A percentile compares a stretch with the other conserved stretches of the same genome.
These are phyloP conservation scores for Okamejei kenojei DNA, from an alignment of 2,797 vertebrate genomes.

Conservation along the genomic window DNA sequence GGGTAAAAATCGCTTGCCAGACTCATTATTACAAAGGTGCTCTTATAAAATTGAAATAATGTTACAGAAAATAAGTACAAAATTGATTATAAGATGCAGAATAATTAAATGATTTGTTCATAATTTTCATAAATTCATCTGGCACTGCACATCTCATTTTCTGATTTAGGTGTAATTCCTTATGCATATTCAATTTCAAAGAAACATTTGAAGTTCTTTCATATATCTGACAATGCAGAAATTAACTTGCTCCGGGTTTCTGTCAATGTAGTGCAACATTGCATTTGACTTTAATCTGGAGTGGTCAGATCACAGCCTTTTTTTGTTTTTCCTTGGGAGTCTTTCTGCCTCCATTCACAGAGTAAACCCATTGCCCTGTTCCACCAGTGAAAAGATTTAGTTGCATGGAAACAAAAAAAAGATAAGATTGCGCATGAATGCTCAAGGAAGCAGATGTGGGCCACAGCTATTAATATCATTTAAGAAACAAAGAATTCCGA, in stretches of 20 bases:
- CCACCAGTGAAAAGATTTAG: too few relatives aligned
- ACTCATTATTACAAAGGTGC: neutral
- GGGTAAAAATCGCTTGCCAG: neutral
- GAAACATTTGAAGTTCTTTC: neutral
- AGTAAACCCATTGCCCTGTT: too few relatives aligned
- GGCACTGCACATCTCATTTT: neutral
- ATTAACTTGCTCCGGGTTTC: neutral
- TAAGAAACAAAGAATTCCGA: neutral
- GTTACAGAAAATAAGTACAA: neutral
- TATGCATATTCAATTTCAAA: neutral
- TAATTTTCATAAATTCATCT: neutral
- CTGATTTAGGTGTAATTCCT: neutral
- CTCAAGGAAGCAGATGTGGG: neutral
- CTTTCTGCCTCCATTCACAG: too few relatives aligned
- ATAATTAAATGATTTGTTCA: neutral
- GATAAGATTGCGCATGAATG: neutral
- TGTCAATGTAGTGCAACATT: neutral
- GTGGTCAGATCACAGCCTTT: too few relatives aligned
- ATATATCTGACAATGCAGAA: neutral
- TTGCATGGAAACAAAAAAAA: too few relatives aligned
- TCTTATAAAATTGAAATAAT: neutral
- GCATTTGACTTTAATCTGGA: neutral
- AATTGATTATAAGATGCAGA: neutral
- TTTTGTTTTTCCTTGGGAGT: too few relatives aligned
- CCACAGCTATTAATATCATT: constrained; percentile 21